Evolutionary conservation across 2,113 vertebrate species (phyloP), one percentile per base, ranked within the genome.

Genomic region (Carassius gibelio): DNA sequence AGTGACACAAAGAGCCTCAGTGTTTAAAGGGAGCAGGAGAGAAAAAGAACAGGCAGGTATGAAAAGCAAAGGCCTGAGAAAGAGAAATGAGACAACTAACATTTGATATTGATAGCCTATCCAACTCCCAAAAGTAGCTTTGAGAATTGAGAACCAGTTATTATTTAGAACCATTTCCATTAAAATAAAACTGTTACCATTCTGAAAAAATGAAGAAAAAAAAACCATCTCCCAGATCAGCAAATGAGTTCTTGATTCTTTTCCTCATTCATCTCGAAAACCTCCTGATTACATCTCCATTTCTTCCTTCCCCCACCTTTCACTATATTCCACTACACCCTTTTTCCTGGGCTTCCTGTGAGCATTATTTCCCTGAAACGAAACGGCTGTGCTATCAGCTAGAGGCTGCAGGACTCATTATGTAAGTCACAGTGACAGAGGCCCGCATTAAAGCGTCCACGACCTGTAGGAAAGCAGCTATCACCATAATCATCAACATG

Each of bases 1-100:
- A 80, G 85, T 50, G 85, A 88, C 88, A 94, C 91, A 93, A 91
- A 91, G 93, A 90, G 89, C 87, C 89, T 86, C 88, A 90, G 90
- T 92, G 91, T 94, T 92, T 87, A 62, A 75, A 59, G 59, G 83
- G 81, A 72, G 64, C 64, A 75, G 82, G 88, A 84, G 79, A 84
- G n/a, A 57, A 77, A 62, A 6, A 84, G 76, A 19, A 38, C 75
- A 66, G 15, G 30, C 34, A 88, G 62, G 75, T 59, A 84, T 17
- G 68, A 83, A 62, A 75, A 42, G 19, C 38, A 17, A 57, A 45
- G 30, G 75, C 59, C 55, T 45, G 50, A 68, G 36, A 77, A 30
- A 48, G 66, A 15, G 61, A 74, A 82, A 79, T 7, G 17, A 69
- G 45, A 52, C 59, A 17, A 48, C 62, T 52, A 52, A 81, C 26